A percentile compares a stretch with the other conserved stretches of the same genome.
phyloP scores from a whole-genome alignment of 2,888 invertebrate species.

The Drosophila nr. medialis region DNA sequence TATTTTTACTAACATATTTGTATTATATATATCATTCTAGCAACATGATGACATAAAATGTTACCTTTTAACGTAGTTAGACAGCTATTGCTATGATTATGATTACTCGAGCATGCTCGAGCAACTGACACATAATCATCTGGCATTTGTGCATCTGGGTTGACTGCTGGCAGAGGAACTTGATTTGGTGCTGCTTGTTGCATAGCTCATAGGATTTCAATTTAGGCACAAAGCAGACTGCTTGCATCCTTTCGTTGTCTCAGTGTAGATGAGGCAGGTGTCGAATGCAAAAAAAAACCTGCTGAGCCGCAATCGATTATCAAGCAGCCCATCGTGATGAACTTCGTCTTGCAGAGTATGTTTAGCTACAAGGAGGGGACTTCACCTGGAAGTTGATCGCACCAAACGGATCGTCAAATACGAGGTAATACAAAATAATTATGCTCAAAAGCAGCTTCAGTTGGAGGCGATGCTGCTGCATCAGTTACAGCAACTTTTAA shows the following conservation, averaged over 20 bases:
- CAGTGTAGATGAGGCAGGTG: conserved; percentile 44
- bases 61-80: background rate
- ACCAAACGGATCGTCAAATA: conserved; percentile 39
- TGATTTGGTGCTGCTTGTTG: conserved; percentile 47
- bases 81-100: background rate
- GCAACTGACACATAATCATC: conserved; percentile 12
- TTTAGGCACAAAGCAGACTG: conserved; percentile 41
- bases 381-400: conserved; percentile 45
- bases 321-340: conserved; percentile 35
- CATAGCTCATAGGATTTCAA: conserved; percentile 43
- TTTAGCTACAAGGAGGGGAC: conserved; percentile 25
- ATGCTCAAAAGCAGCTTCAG: conserved; percentile 32
- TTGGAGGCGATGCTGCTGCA: conserved; percentile 39
- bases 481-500: conserved; percentile 36
- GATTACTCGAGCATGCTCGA: conserved; percentile 11
- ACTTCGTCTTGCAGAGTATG: conserved; percentile 30
- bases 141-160: conserved; percentile 32
- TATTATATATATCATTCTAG: background rate
- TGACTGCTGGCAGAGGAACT: conserved; percentile 33
- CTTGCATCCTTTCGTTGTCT: conserved; percentile 14
- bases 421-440: conserved; percentile 49
- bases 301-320: conserved; percentile 22
- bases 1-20: background rate
- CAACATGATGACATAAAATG: background rate
- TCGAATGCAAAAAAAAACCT: conserved; percentile 24